phyloP scores from a whole-genome alignment of 2,113 vertebrate genomes.

The Gambusia holbrooki region DNA sequence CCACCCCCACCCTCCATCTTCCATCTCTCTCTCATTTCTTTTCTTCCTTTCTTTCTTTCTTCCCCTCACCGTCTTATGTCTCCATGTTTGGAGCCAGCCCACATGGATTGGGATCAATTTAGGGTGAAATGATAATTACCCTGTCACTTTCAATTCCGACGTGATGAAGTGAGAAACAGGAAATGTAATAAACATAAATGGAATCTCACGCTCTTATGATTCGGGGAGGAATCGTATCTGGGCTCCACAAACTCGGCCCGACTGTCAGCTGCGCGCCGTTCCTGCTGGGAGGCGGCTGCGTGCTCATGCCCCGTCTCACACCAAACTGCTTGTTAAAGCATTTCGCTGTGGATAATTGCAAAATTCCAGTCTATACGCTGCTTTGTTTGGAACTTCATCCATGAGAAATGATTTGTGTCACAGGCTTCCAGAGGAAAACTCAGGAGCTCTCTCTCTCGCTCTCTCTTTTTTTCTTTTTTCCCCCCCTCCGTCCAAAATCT shows the following conservation, averaged over 20 bases:
- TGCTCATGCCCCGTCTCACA: slow-evolving; percentile 55
- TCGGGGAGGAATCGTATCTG: slow-evolving; percentile 59
- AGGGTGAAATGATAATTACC: slow-evolving; percentile 84
- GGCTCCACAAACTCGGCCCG: slow-evolving; percentile 46
- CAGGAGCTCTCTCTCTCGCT: neutral
- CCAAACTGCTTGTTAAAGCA: slow-evolving; percentile 49
- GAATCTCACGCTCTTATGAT: slow-evolving; percentile 72
- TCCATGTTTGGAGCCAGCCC: slow-evolving; percentile 76
- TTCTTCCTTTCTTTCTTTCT: slow-evolving; percentile 22
- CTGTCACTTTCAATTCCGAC: slow-evolving; percentile 82
- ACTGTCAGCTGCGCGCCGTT: slow-evolving; percentile 59
- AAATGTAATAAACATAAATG: slow-evolving; percentile 79
- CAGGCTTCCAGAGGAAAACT: slow-evolving; percentile 57
- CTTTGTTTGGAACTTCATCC: slow-evolving; percentile 65
- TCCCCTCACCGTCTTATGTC: slow-evolving; percentile 58
- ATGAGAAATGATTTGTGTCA: slow-evolving; percentile 65
- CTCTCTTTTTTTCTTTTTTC: neutral
- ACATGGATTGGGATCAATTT: slow-evolving; percentile 82
- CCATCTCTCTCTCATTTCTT: too few relatives aligned
- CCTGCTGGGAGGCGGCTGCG: slow-evolving; percentile 53
- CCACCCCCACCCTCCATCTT: slow-evolving; percentile 37
- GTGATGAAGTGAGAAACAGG: slow-evolving; percentile 81
- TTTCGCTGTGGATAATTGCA: slow-evolving; percentile 66
- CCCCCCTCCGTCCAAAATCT: slow-evolving; percentile 11
- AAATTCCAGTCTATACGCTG: slow-evolving; percentile 63